Evolutionary conservation across 1,140 invertebrate species (phyloP).

Genomic region (Diplogasteroides magnus): DNA sequence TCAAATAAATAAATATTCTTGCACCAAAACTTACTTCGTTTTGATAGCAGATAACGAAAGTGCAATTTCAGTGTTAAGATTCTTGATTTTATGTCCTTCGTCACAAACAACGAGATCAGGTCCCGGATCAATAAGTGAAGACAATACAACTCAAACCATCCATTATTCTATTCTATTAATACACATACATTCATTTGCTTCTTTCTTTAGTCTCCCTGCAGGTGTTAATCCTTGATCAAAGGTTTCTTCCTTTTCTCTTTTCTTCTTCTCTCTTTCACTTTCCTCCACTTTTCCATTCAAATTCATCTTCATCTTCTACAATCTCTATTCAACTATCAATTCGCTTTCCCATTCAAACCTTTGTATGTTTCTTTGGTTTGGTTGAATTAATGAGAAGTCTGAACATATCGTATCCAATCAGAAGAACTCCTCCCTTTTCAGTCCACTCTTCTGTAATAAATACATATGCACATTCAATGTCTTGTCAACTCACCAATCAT

Average conservation of each 20-base stretch:
- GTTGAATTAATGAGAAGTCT: slow-evolving; percentile 54
- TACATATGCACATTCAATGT: too few relatives aligned
- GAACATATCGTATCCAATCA: slow-evolving; percentile 97
- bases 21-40: slow-evolving; percentile 64
- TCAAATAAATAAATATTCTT: too few relatives aligned
- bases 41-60: slow-evolving; percentile 82
- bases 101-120: slow-evolving; percentile 91
- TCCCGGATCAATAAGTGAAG: slow-evolving; percentile 79
- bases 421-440: slow-evolving; percentile 77
- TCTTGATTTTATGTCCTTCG: slow-evolving; percentile 92
- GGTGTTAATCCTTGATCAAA: slow-evolving; percentile 19
- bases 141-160: slow-evolving; percentile 69
- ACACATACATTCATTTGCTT: slow-evolving; percentile 17
- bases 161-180: neutral
- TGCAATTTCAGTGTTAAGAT: slow-evolving; percentile 85
- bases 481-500: slow-evolving; percentile 64
- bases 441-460: slow-evolving; percentile 70
- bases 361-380: slow-evolving; percentile 42
- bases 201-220: slow-evolving; percentile 18
- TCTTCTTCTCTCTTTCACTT: slow-evolving; percentile 7
- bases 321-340: neutral
- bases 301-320: slow-evolving; percentile 55
- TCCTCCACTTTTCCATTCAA: slow-evolving; percentile 2
- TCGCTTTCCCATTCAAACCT: slow-evolving; percentile 32
- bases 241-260: slow-evolving; percentile 6